phyloP scores from a whole-genome alignment of 1,140 invertebrate species.

The Nasonia vitripennis region DNA sequence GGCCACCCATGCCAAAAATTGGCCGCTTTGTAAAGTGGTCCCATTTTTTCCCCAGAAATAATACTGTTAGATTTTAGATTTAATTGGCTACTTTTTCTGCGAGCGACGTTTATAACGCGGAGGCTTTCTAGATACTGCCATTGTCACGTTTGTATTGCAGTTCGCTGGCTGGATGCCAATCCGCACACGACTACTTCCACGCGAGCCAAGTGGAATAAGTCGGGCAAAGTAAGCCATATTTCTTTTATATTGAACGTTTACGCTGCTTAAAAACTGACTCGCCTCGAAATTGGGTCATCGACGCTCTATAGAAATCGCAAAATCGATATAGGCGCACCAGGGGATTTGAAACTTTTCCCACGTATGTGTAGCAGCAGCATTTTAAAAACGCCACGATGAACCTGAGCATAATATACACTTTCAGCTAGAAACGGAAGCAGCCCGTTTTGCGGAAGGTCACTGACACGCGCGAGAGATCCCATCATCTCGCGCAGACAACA shows the following conservation, averaged over 20 bases:
- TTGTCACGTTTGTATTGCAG: background rate
- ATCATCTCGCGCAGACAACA: background rate
- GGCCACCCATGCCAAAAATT: too few relatives aligned
- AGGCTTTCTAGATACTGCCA: background rate
- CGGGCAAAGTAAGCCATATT: background rate
- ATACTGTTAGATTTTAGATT: background rate
- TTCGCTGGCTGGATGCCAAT: background rate
- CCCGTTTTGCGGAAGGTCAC: conserved; percentile 16
- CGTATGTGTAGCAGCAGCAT: background rate
- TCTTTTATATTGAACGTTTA: background rate
- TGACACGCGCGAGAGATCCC: conserved; percentile 5
- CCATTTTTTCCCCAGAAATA: background rate
- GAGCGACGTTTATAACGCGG: background rate
- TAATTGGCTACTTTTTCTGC: background rate
- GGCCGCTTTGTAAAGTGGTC: background rate
- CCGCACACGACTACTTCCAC: too few relatives aligned
- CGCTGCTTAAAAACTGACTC: background rate
- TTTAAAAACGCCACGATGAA: background rate
- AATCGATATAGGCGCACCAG: background rate
- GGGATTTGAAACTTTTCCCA: background rate
- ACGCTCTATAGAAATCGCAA: background rate
- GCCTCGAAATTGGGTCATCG: background rate
- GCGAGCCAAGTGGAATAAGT: background rate
- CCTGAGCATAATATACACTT: background rate
- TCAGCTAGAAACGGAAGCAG: background rate